Evolutionary conservation across 2,888 invertebrate species (phyloP).

Genomic region (Callinectes sapidus): DNA sequence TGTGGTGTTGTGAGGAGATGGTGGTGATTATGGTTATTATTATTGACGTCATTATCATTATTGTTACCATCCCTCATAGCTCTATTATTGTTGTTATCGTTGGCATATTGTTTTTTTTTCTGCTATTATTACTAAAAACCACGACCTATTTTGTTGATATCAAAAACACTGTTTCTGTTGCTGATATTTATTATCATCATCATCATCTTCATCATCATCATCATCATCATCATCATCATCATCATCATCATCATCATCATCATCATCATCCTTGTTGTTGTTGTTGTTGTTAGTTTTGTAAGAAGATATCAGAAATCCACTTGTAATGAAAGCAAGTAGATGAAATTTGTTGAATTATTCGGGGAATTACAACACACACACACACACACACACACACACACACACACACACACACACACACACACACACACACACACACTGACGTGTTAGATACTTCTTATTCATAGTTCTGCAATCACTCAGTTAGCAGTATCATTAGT

Average conservation of each 20-base stretch:
- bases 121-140: no score
- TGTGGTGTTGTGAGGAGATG: not conserved
- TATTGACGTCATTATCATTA: not conserved
- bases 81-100: no score
- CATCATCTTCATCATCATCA: not conserved
- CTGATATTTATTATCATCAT: no score
- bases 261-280: not conserved
- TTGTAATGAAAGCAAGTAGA: not conserved
- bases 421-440: conserved; percentile 1
- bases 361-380: not conserved
- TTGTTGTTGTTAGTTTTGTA: not conserved
- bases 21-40: not conserved
- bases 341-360: not conserved
- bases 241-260: not conserved
- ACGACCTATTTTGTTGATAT: no score
- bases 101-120: no score
- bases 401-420: conserved; percentile 24
- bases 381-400: conserved; percentile 9
- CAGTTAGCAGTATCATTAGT: not conserved
- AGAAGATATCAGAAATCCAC: not conserved
- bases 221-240: not conserved
- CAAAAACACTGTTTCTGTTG: no score
- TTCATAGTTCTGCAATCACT: not conserved
- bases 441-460: not conserved
- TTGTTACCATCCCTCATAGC: not conserved